Evolutionary conservation across 1,140 invertebrate species (phyloP).

Genomic region (Hycleus phaleratus): DNA sequence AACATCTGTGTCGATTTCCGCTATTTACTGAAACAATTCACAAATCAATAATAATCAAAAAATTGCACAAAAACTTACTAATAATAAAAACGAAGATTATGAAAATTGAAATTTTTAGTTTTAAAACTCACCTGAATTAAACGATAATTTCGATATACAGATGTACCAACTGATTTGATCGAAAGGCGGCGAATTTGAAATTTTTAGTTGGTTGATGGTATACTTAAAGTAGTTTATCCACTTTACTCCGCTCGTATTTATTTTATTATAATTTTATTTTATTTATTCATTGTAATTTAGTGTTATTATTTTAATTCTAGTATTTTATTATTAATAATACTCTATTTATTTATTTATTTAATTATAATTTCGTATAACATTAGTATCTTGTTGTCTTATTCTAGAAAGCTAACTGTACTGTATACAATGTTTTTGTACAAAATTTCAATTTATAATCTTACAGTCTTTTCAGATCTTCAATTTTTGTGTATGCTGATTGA

Average conservation of each 20-base stretch:
- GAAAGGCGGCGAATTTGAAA: neutral
- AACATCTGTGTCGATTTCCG: too few relatives aligned
- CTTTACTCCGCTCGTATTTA: conserved; percentile 5
- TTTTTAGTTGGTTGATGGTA: conserved; percentile 1
- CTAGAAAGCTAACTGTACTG: conserved; percentile 34
- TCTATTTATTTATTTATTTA: neutral
- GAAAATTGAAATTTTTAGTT: too few relatives aligned
- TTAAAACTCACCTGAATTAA: too few relatives aligned
- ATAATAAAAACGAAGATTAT: too few relatives aligned
- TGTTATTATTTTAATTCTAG: neutral
- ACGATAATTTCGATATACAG: too few relatives aligned
- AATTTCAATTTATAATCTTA: conserved; percentile 22
- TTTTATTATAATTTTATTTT: conserved; percentile 6
- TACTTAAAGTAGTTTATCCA: neutral
- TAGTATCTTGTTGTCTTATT: conserved; percentile 1
- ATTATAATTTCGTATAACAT: neutral
- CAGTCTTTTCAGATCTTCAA: conserved; percentile 30
- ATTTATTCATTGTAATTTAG: conserved; percentile 29
- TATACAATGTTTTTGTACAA: conserved; percentile 35
- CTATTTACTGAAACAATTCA: too few relatives aligned
- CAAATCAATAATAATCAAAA: too few relatives aligned
- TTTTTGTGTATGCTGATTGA: conserved; percentile 13
- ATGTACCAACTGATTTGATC: too few relatives aligned
- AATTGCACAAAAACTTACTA: too few relatives aligned
- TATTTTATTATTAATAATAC: too few relatives aligned